phyloP scores from a whole-genome alignment of 2,113 vertebrate species.

The Picathartes gymnocephalus region DNA sequence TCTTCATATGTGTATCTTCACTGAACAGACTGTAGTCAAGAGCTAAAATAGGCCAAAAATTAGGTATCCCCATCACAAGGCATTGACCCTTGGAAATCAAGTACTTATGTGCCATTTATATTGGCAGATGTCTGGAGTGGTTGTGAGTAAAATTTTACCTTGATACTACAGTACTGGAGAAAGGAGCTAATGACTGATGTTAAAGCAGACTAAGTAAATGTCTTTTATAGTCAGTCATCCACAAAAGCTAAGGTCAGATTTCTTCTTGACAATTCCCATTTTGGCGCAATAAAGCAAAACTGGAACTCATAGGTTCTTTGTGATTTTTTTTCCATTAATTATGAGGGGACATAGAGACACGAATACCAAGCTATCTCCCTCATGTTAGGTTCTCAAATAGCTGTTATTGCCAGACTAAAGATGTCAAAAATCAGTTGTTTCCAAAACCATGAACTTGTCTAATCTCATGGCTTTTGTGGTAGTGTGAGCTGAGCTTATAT shows the following conservation, averaged over 20 bases:
- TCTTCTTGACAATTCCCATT: background rate
- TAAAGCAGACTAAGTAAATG: background rate
- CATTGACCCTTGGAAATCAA: background rate
- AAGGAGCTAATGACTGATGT: background rate
- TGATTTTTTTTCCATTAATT: background rate
- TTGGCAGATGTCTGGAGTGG: background rate
- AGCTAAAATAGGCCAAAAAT: too few species aligned
- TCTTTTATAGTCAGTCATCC: background rate
- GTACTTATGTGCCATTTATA: background rate
- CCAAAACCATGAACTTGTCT: background rate
- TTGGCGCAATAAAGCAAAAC: background rate
- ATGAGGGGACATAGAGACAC: background rate
- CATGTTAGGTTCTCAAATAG: background rate
- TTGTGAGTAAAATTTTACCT: background rate
- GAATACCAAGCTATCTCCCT: background rate
- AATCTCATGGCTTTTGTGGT: background rate
- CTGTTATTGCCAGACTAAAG: background rate
- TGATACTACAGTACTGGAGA: accelerated
- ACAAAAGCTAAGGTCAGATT: background rate
- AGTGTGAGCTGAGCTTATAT: background rate
- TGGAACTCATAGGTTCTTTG: background rate
- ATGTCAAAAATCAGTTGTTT: background rate
- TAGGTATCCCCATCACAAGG: too few species aligned
- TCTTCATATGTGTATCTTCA: background rate
- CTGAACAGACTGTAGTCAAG: background rate